Evolutionary conservation across 2,888 invertebrate species (phyloP), one percentile per base, ranked within the genome.

Genomic region (Drosophila buzzatii): DNA sequence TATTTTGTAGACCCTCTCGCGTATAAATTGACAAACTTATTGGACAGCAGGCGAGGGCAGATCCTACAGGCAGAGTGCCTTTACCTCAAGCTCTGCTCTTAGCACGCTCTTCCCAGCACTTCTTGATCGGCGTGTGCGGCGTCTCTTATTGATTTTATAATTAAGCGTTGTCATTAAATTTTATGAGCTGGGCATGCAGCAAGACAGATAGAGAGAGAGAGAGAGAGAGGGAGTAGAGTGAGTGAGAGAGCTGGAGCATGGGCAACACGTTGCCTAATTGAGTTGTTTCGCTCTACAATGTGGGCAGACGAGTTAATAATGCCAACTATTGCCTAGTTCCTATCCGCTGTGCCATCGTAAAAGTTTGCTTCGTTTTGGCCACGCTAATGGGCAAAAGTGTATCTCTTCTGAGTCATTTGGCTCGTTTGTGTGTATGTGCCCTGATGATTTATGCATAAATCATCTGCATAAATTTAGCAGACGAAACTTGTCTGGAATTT

Each of bases 151-250:
- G 91, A 89, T 91, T 89, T 91, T 90, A 88, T 89, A 89, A 89
- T 89, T 91, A 91, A 89, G 89, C 91, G 90, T 85, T 90, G 89
- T 91, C 91, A 90, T 91, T 91, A 91, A 91, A 91, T 91, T 89
- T 89, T 91, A 89, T 81, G 91, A 81, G 85, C 73, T 75, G 60
- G 69, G 61, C 59, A 68, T 70, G 55, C 66, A 58, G 67, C 60
- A 45, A 62, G 35, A 44, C 27, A 37, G 12, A 47, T 18, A 18
- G 33, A 6, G 44, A 39, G 31, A 2, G 44, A 2, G 1, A 7
- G 23, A 10, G n/a, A 9, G 9, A 12, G 12, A 33, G 35, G 45
- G 42, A 10, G 33, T 33, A 8, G 44, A 33, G 35, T 1, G 37
- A 53, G 44, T 9, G 47, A 35, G 59, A 12, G 10, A 42, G 39